Percentiles rank a stretch among this genome's conserved stretches.
phyloP scores from a whole-genome alignment of 64 coral and sea anemone species.

The Porites australiensis region DNA sequence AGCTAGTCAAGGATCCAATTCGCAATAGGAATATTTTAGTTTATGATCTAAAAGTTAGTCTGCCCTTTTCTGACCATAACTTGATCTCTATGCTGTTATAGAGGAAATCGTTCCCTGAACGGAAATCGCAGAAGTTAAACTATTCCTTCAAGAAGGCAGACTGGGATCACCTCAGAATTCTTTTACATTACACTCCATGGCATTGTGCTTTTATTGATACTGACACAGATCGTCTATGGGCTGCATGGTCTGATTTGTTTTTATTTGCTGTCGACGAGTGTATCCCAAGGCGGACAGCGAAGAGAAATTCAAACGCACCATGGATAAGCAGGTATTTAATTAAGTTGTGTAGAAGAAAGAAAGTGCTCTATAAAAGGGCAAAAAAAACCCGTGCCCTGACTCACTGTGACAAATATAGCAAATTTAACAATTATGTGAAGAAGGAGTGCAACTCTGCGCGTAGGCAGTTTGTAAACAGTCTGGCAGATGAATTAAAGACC shows the following conservation, averaged over 20 bases:
- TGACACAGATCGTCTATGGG: conserved; percentile 27
- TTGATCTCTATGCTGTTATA: background rate
- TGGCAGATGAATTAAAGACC: background rate
- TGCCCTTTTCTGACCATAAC: conserved; percentile 60
- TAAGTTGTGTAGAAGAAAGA: conserved; percentile 8
- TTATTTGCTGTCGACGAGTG: conserved; percentile 44
- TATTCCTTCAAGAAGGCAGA: no score
- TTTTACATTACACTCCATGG: conserved; percentile 3
- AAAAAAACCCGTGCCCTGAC: background rate
- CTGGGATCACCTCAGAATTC: conserved; percentile 8
- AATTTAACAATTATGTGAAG: background rate
- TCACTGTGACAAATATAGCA: background rate
- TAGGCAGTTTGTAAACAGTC: background rate
- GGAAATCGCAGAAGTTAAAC: background rate
- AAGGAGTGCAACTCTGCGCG: background rate
- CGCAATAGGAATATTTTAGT: conserved; percentile 46
- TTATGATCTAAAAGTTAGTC: conserved; percentile 39
- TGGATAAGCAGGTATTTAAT: background rate
- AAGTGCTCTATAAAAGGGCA: background rate
- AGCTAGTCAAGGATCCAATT: background rate
- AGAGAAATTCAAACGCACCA: background rate
- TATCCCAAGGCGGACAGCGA: conserved; percentile 30
- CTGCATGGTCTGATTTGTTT: conserved; percentile 31
- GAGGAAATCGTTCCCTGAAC: background rate
- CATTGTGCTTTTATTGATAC: conserved; percentile 23